These are phyloP conservation scores for Leptinotarsa haldemani DNA, from an alignment of 2,888 invertebrate genomes.

Conservation along the genomic window DNA sequence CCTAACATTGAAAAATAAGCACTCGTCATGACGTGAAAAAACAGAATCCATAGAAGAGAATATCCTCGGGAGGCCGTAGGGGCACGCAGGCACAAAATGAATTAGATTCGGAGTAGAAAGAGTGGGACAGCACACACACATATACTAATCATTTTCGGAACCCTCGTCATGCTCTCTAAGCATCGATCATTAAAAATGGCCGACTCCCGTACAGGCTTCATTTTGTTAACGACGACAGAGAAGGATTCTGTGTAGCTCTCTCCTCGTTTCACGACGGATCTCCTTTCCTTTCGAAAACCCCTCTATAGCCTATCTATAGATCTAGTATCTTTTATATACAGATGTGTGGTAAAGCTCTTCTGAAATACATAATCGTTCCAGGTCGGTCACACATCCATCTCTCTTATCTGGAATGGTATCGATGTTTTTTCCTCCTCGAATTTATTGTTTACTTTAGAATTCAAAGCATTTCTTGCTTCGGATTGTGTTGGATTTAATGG, in stretches of 20 bases:
- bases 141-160: conserved; percentile 59
- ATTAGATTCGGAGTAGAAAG: conserved; percentile 31
- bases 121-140: conserved; percentile 44
- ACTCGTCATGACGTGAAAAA: conserved; percentile 45
- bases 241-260: background rate
- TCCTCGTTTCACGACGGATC: background rate
- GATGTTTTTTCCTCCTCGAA: conserved; percentile 30
- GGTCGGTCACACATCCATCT: conserved; percentile 36
- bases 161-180: conserved; percentile 59
- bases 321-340: conserved; percentile 18
- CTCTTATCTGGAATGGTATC: conserved; percentile 34
- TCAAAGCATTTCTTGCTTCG: conserved; percentile 23
- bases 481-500: conserved; percentile 21
- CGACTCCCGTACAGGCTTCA: conserved; percentile 44
- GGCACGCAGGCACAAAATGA: conserved; percentile 26
- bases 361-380: conserved; percentile 22
- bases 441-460: conserved; percentile 37
- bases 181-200: conserved; percentile 60
- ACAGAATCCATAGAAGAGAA: conserved; percentile 48
- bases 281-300: conserved; percentile 2
- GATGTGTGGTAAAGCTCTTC: conserved; percentile 14
- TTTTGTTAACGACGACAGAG: conserved; percentile 42
- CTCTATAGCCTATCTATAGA: conserved; percentile 8
- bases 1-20: conserved; percentile 19
- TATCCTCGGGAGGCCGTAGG: conserved; percentile 14